These are phyloP conservation scores for Catonia carolina DNA, from an alignment of 2,888 invertebrate species.

Conservation along the genomic window DNA sequence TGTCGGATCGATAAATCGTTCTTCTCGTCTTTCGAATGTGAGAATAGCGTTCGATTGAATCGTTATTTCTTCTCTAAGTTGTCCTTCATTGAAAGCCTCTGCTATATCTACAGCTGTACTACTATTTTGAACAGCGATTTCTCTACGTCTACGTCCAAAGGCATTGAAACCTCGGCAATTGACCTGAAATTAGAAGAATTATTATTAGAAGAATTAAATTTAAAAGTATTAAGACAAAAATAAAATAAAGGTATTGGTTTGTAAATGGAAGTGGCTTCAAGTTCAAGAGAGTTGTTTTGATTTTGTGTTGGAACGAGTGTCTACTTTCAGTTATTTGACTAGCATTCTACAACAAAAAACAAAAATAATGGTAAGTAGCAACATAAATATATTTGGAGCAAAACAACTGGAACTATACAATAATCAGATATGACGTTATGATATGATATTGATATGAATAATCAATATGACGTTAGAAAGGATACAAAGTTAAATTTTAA, in stretches of 20 bases:
- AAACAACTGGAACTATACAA: too few species aligned
- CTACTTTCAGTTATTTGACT: too few species aligned
- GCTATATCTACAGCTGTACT: constrained; percentile 27
- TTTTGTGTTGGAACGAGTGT: too few species aligned
- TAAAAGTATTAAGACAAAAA: constrained; percentile 9
- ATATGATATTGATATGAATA: too few species aligned
- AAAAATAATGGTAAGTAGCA: too few species aligned
- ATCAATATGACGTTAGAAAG: too few species aligned
- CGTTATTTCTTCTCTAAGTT: constrained; percentile 85
- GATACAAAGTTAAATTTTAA: too few species aligned
- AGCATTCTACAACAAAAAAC: too few species aligned
- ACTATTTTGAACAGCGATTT: constrained; percentile 38
- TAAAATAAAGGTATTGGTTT: constrained; percentile 6
- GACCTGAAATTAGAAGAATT: constrained; percentile 50
- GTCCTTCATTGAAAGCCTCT: constrained; percentile 50
- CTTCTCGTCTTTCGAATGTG: constrained; percentile 79
- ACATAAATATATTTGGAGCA: too few species aligned
- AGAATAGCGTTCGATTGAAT: constrained; percentile 87
- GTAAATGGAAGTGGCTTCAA: too few species aligned
- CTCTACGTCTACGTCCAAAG: constrained; percentile 66
- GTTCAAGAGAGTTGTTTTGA: too few species aligned
- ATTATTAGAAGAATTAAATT: neutral
- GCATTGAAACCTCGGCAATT: constrained; percentile 89
- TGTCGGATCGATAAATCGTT: constrained; percentile 68
- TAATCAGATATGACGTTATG: too few species aligned